Evolutionary conservation across 2,113 vertebrate genomes (phyloP), one percentile per base, ranked within the genome.

Genomic region (Hyla sarda): DNA sequence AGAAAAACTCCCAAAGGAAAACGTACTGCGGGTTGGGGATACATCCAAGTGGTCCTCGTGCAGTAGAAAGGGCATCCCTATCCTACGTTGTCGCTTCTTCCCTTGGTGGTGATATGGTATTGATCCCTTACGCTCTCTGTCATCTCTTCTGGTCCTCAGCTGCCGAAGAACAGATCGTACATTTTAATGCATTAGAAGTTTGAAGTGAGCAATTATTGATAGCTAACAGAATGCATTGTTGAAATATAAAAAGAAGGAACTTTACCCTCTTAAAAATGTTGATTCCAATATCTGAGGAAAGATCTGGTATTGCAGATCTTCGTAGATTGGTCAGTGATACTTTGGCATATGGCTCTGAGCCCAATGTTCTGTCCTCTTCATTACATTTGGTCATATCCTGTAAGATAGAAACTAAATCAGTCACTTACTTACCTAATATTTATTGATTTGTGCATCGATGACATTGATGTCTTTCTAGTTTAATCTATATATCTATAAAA

Each of bases 351-450:
- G 97, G 97, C 88, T 99, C 98, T 0, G 97, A 89, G 85, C 97
- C 98, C 8, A 99, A 92, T 21, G 97, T 97, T 86, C 97, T 99
- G 45, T 94, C 97, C 56, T 99, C 97, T 89, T 99, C 98, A 0
- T 99, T 98, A 90, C 96, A 97, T 88, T 98, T 99, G 62, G 96
- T 99, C 91, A 99, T 96, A 89, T 99, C 98, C 98, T 99, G 92
- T 19, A 90, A 72, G 19, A 47, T 76, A 48, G 84, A 58, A 91
- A 45, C 87, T 41, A 9, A 2, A 50, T 50, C 23, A 58, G 6
- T 58, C 54, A 58, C 54, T 25, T n/a, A n/a, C n/a, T n/a, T n/a
- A n/a, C n/a, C n/a, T n/a, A n/a, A n/a, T n/a, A n/a, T n/a, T n/a
- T n/a, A n/a, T n/a, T n/a, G n/a, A n/a, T n/a, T n/a, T n/a, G n/a